These are phyloP conservation scores for Drymonia ruficornis DNA, from an alignment of 2,888 invertebrate genomes.

Conservation along the genomic window DNA sequence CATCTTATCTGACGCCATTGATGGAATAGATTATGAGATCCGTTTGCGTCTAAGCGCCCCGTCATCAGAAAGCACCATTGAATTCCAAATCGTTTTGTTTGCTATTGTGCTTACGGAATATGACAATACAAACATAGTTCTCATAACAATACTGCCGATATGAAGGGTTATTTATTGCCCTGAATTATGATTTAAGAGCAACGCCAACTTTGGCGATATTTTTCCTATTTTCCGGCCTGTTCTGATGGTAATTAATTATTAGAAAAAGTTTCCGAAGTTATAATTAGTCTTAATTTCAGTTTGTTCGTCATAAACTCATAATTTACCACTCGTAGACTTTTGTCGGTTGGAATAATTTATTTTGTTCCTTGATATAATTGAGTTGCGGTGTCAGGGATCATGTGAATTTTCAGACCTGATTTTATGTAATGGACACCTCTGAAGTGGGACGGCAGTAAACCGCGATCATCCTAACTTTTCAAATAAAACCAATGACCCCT, in stretches of 20 bases:
- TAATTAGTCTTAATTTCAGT: slow-evolving; percentile 13
- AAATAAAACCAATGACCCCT: slow-evolving; percentile 74
- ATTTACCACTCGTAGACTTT: background rate
- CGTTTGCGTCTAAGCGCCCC: slow-evolving; percentile 48
- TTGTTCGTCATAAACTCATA: slow-evolving; percentile 11
- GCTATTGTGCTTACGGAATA: slow-evolving; percentile 31
- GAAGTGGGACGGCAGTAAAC: slow-evolving; percentile 57
- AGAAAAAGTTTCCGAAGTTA: slow-evolving; percentile 16
- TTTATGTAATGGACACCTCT: slow-evolving; percentile 41
- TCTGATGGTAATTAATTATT: slow-evolving; percentile 27
- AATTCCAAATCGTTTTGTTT: slow-evolving; percentile 34
- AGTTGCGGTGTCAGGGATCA: slow-evolving; percentile 21
- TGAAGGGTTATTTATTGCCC: slow-evolving; percentile 33
- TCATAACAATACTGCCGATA: slow-evolving; percentile 20
- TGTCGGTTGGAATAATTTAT: background rate
- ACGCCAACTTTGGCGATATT: slow-evolving; percentile 29
- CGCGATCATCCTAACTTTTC: slow-evolving; percentile 70
- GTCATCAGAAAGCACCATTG: slow-evolving; percentile 49
- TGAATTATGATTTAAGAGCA: slow-evolving; percentile 29
- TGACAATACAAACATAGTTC: slow-evolving; percentile 34
- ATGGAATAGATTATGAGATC: slow-evolving; percentile 60
- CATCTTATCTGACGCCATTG: slow-evolving; percentile 65
- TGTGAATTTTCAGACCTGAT: slow-evolving; percentile 38
- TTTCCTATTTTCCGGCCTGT: slow-evolving; percentile 18
- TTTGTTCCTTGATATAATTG: background rate